phyloP scores from a whole-genome alignment of 1,140 invertebrate species.

The Drosophila nebulosa region DNA sequence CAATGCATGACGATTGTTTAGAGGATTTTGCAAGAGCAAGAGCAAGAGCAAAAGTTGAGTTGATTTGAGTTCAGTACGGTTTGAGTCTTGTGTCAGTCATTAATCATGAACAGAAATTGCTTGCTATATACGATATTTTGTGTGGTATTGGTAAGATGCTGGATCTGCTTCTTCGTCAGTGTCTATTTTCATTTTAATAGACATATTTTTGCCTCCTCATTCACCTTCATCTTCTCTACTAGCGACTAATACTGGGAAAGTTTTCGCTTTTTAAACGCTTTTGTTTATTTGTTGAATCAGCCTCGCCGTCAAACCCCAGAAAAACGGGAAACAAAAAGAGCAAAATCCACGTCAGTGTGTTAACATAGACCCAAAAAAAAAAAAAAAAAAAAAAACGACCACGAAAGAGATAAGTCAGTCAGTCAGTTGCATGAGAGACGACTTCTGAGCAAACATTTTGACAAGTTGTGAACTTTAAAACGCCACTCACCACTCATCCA shows the following conservation, averaged over 20 bases:
- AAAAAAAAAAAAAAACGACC: constrained; percentile 1
- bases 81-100: constrained; percentile 56
- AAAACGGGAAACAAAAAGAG: constrained; percentile 13
- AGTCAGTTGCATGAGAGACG: constrained; percentile 18
- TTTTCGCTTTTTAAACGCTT: constrained; percentile 54
- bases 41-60: constrained; percentile 1
- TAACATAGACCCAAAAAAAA: constrained; percentile 37
- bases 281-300: constrained; percentile 78
- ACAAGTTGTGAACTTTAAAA: constrained; percentile 75
- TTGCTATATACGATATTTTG: constrained; percentile 44
- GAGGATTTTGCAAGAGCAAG: constrained; percentile 56
- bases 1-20: constrained; percentile 60
- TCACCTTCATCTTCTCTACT: neutral
- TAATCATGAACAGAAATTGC: constrained; percentile 59
- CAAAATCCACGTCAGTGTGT: constrained; percentile 54
- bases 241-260: constrained; percentile 21
- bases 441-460: constrained; percentile 71
- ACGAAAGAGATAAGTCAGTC: constrained; percentile 44
- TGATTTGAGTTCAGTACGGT: neutral
- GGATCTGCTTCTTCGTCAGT: constrained; percentile 42
- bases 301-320: constrained; percentile 59
- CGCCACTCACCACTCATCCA: constrained; percentile 22
- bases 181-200: constrained; percentile 72
- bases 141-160: constrained; percentile 60
- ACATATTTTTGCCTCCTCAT: constrained; percentile 46